Conservation (phyloP, 2,797 vertebrate genomes). For the Coregonus sp. region DNA sequence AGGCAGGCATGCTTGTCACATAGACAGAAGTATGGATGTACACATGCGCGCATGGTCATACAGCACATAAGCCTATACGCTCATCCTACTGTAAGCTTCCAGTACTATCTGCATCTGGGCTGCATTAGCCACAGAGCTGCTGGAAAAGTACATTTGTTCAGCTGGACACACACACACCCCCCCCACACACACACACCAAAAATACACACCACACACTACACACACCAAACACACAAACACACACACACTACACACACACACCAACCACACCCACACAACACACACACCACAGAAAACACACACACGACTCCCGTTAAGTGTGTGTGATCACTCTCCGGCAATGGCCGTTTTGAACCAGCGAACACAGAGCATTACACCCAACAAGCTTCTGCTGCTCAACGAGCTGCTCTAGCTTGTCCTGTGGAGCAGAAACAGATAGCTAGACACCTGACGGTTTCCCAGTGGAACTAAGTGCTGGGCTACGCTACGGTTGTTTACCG, state of each 20-base stretch:
- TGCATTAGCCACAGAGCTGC: constrained; percentile 52
- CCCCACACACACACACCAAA: background rate
- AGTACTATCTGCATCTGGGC: constrained; percentile 37
- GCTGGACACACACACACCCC: background rate
- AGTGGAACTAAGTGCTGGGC: background rate
- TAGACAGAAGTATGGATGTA: background rate
- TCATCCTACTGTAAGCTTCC: constrained; percentile 48
- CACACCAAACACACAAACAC: background rate
- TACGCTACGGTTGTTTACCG: background rate
- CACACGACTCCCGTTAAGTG: too few relatives aligned
- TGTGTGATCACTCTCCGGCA: background rate
- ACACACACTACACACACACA: background rate
- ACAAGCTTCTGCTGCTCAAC: background rate
- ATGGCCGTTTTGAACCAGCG: background rate
- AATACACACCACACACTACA: background rate
- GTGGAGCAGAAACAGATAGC: background rate
- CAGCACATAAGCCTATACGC: constrained; percentile 32
- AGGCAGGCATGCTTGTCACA: background rate
- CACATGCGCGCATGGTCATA: constrained; percentile 9
- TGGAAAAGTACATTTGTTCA: constrained; percentile 46
- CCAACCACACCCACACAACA: background rate
- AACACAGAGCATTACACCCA: background rate
- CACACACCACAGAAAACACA: background rate
- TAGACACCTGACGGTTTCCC: too few relatives aligned
- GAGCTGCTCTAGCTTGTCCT: background rate